phyloP scores from a whole-genome alignment of 2,888 invertebrate species.

The Eledona agricola region DNA sequence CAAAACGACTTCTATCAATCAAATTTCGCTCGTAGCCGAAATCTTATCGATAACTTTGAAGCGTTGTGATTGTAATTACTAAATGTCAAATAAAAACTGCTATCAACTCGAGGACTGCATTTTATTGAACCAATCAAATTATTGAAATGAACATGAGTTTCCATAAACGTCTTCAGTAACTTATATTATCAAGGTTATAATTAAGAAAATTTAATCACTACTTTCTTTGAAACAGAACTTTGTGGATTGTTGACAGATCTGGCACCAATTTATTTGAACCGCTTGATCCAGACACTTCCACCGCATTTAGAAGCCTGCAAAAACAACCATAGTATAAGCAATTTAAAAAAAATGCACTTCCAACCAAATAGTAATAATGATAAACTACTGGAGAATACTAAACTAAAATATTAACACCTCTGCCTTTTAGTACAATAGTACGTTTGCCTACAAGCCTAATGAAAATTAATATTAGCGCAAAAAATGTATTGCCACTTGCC shows the following conservation, averaged over 20 bases:
- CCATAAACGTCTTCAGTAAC: too few species aligned
- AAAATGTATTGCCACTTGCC: conserved; percentile 43
- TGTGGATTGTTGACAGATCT: conserved; percentile 75
- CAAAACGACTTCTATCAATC: too few species aligned
- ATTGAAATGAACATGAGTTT: too few species aligned
- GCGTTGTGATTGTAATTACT: conserved; percentile 26
- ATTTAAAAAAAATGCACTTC: too few species aligned
- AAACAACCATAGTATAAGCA: too few species aligned
- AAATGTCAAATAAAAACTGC: conserved; percentile 26
- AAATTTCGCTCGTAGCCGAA: too few species aligned
- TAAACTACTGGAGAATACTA: too few species aligned
- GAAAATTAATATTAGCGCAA: background rate
- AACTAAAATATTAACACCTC: conserved; percentile 10
- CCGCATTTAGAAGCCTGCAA: conserved; percentile 20
- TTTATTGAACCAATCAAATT: conserved; percentile 10
- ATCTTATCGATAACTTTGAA: too few species aligned
- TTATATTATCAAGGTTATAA: too few species aligned
- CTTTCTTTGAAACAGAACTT: conserved; percentile 69
- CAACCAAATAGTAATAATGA: too few species aligned
- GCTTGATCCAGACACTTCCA: conserved; percentile 11
- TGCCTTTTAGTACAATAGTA: too few species aligned
- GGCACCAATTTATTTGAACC: conserved; percentile 65
- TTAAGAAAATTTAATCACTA: conserved; percentile 36
- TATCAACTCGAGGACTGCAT: conserved; percentile 11
- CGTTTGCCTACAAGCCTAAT: background rate